Evolutionary conservation across 2,888 invertebrate genomes (phyloP), one percentile per base, ranked within the genome.

Genomic region (Eueremaeus valkanovi): DNA sequence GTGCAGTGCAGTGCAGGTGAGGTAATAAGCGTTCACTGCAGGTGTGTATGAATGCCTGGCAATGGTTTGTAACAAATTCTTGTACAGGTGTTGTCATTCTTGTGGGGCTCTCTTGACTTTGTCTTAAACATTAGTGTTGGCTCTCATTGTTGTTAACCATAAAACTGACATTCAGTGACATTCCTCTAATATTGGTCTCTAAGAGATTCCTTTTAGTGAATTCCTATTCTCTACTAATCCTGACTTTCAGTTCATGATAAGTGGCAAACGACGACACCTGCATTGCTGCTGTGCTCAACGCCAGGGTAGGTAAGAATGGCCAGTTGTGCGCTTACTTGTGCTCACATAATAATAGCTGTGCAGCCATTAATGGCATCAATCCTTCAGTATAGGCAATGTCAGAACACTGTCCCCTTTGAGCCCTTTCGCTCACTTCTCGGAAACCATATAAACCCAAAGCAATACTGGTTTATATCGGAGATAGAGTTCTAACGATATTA

Each of bases 81-180:
- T 63, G 63, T 63, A 63, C 63, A 63, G 63, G 63, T 63, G 63
- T 63, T 63, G 63, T 63, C 63, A 63, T 63, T 29, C 63, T 31
- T 63, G 63, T 33, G 63, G 63, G 63, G 63, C 29, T 63, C 63
- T 63, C 63, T 63, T 63, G 63, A 63, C 63, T 63, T 63, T 63
- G 63, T 63, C 63, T 63, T 63, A 63, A 33, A 63, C 63, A 63
- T 63, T 63, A 63, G 63, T 58, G 27, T 11, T 33, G 33, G 63
- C 33, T 11, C 27, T 29, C 63, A 33, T 33, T 63, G 63, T 33
- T 63, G 33, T 63, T 63, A 63, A 33, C 63, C 63, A 63, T 63
- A 63, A 63, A 63, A 63, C 33, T 63, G 63, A 63, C 63, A 63
- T 63, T 63, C 63, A 63, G 31, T 63, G 33, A 33, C 63, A 63